A percentile compares a stretch with the other conserved stretches of the same genome.
These are phyloP conservation scores for Tympanuchus pallidicinctus DNA, from an alignment of 2,113 vertebrate species.

Conservation along the genomic window DNA sequence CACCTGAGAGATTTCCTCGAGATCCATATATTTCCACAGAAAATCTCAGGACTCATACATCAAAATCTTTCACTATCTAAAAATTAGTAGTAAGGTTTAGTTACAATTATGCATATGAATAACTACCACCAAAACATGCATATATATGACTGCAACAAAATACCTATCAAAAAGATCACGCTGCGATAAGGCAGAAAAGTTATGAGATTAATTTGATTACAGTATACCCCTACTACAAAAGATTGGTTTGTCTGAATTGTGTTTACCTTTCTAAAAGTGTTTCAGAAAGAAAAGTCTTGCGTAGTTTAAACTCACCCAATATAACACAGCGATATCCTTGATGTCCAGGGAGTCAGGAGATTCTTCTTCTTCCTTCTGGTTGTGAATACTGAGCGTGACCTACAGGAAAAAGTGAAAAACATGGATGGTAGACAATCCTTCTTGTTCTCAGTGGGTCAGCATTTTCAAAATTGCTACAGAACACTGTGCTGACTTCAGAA, in stretches of 20 bases:
- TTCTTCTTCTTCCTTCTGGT: neutral
- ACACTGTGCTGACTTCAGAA: neutral
- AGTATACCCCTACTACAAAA: neutral
- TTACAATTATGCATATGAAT: neutral
- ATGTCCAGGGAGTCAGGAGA: neutral
- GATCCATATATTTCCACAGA: neutral
- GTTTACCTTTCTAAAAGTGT: neutral
- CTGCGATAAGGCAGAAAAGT: neutral
- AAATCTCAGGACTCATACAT: neutral
- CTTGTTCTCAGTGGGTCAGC: neutral
- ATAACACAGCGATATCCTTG: neutral
- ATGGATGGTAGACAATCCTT: neutral
- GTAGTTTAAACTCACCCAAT: slow-evolving; percentile 45
- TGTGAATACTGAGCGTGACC: neutral
- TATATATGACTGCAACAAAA: neutral
- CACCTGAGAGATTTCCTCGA: neutral
- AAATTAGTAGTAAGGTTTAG: neutral
- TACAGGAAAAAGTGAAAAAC: neutral
- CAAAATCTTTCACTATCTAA: neutral
- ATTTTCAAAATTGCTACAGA: neutral
- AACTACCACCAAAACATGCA: neutral
- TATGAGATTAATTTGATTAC: neutral
- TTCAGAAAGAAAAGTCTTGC: neutral
- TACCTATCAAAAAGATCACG: accelerated
- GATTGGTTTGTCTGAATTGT: neutral